Percentiles rank a stretch among this genome's conserved stretches.
Conservation (phyloP, 2,797 vertebrate species). For the Phylloscopus collybita region DNA sequence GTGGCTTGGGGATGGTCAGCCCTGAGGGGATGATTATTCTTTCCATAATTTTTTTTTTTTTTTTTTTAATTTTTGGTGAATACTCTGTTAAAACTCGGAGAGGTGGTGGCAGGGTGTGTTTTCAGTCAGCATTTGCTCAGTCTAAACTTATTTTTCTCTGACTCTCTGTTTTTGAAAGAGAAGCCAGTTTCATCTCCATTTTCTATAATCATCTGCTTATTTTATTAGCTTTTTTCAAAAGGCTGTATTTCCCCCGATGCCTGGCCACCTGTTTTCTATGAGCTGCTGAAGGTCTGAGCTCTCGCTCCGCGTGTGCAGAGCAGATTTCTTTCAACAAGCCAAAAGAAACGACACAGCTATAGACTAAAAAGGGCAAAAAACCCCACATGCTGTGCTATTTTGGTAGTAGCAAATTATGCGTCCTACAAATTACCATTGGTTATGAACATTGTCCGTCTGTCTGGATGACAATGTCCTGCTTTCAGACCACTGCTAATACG, state of each 20-base stretch:
- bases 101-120: not conserved
- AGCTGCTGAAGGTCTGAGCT: constrained; percentile 32
- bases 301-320: not conserved
- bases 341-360: not conserved
- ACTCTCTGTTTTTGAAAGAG: not conserved
- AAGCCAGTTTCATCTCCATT: not conserved
- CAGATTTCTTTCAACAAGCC: constrained; percentile 13
- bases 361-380: constrained; percentile 45
- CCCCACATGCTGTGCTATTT: constrained; percentile 44
- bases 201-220: constrained; percentile 28
- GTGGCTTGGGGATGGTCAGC: not conserved
- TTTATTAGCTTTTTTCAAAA: constrained; percentile 41
- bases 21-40: not conserved
- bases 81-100: not conserved
- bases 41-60: not conserved
- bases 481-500: not conserved
- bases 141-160: not conserved
- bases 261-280: constrained; percentile 44
- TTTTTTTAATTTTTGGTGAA: not conserved
- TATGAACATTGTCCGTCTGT: constrained; percentile 37
- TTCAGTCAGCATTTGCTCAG: not conserved
- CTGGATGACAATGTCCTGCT: constrained; percentile 23
- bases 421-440: constrained; percentile 48
- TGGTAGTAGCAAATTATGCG: constrained; percentile 25
- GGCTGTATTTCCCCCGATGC: not conserved